Conservation (phyloP, 2,113 vertebrate genomes). For the Lagopus leucura region DNA sequence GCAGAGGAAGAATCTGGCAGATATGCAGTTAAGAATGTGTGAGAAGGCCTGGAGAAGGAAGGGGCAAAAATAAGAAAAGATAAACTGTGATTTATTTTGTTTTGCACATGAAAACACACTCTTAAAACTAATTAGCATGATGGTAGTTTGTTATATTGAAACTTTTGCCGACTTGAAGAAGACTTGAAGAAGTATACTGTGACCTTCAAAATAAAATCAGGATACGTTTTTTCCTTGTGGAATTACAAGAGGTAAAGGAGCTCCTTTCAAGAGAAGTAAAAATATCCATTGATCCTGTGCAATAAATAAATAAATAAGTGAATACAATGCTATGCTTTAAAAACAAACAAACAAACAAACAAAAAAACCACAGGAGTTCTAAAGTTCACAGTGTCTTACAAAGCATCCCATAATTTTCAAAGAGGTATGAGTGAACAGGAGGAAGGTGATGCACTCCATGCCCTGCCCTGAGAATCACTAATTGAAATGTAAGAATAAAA, state of each 20-base stretch:
- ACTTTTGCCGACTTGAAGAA: neutral
- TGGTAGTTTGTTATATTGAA: neutral
- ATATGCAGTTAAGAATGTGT: conserved; percentile 12
- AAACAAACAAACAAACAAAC: neutral
- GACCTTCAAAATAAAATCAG: neutral
- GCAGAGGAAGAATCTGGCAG: conserved; percentile 43
- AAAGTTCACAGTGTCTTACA: neutral
- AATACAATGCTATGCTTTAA: neutral
- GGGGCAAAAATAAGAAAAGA: neutral
- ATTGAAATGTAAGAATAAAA: neutral
- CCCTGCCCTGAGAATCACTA: neutral
- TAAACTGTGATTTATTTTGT: neutral
- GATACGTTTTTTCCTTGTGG: neutral
- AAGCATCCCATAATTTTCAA: neutral
- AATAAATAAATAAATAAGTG: neutral
- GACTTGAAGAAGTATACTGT: neutral
- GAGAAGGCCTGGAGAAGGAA: neutral
- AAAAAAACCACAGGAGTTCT: neutral
- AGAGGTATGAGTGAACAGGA: neutral
- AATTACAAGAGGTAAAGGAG: neutral
- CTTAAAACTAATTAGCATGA: neutral
- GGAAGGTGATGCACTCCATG: neutral
- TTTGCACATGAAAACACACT: neutral
- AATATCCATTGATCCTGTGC: neutral
- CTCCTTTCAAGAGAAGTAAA: neutral